These are phyloP conservation scores for Aphelenchoides avenae DNA, from an alignment of 1,140 invertebrate genomes.

Conservation along the genomic window DNA sequence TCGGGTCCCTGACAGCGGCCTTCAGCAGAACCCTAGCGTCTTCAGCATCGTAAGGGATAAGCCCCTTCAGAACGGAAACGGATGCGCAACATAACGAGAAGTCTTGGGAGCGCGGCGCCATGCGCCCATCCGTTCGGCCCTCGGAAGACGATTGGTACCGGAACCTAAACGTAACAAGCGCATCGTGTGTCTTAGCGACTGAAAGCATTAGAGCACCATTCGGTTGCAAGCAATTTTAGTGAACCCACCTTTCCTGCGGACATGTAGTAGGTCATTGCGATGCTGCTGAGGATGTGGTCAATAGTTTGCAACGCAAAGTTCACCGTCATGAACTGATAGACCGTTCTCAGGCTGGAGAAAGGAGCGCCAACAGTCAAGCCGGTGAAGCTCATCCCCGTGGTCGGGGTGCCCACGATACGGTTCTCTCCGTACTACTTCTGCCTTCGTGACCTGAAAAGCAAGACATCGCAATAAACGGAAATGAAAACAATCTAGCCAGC, in stretches of 20 bases:
- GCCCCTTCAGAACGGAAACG: constrained; percentile 87
- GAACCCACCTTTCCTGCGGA: constrained; percentile 76
- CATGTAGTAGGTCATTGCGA: constrained; percentile 98
- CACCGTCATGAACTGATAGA: too few species aligned
- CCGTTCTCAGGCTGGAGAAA: too few species aligned
- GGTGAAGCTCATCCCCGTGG: too few species aligned
- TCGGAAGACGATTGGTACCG: constrained; percentile 92
- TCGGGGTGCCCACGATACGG: too few species aligned
- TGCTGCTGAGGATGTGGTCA: too few species aligned
- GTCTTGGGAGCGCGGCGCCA: constrained; percentile 97
- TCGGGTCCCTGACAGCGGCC: constrained; percentile 78
- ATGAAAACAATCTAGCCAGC: too few species aligned
- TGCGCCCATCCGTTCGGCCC: constrained; percentile 93
- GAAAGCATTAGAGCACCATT: not conserved
- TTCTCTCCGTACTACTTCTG: too few species aligned
- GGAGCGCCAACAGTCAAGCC: too few species aligned
- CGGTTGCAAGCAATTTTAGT: not conserved
- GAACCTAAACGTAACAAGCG: constrained; percentile 61
- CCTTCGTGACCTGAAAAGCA: too few species aligned
- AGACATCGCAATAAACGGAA: too few species aligned
- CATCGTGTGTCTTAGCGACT: not conserved
- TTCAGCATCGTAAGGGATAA: constrained; percentile 85
- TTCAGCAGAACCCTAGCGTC: constrained; percentile 89
- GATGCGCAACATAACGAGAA: constrained; percentile 93
- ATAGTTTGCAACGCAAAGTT: too few species aligned